Conservation (phyloP, 2,888 invertebrate genomes). For the Melanargia galathea region DNA sequence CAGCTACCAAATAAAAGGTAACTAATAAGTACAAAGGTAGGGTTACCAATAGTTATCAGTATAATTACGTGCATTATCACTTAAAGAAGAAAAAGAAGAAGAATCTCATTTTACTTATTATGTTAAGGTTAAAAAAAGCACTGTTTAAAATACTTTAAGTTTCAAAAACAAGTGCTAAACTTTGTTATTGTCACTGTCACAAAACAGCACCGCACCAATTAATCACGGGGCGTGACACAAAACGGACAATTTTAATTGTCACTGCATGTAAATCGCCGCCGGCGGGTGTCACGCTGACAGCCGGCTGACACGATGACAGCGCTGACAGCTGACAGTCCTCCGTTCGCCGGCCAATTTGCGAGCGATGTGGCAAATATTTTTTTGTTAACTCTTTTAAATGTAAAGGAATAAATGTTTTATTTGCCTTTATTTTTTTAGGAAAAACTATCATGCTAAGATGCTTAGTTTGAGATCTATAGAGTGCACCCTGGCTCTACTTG, state of each 20-base stretch:
- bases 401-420: not conserved
- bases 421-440: not conserved
- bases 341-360: conserved; percentile 34
- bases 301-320: conserved; percentile 69
- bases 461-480: too few species aligned
- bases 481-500: too few species aligned
- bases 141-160: too few species aligned
- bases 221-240: conserved; percentile 35
- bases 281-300: conserved; percentile 61
- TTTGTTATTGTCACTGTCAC: not conserved
- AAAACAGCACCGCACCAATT: conserved; percentile 21
- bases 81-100: too few species aligned
- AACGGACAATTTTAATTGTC: conserved; percentile 50
- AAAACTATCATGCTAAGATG: too few species aligned
- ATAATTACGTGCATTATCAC: too few species aligned
- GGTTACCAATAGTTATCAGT: too few species aligned
- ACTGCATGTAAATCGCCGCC: conserved; percentile 48
- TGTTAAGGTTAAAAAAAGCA: too few species aligned
- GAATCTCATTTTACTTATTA: too few species aligned
- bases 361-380: conserved; percentile 24
- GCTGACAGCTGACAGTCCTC: conserved; percentile 42
- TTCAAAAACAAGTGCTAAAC: not conserved
- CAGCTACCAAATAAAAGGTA: too few species aligned
- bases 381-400: conserved; percentile 15
- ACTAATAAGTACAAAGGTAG: too few species aligned